Evolutionary conservation across 2,113 vertebrate species (phyloP).

Genomic region (Menidia beryllina): DNA sequence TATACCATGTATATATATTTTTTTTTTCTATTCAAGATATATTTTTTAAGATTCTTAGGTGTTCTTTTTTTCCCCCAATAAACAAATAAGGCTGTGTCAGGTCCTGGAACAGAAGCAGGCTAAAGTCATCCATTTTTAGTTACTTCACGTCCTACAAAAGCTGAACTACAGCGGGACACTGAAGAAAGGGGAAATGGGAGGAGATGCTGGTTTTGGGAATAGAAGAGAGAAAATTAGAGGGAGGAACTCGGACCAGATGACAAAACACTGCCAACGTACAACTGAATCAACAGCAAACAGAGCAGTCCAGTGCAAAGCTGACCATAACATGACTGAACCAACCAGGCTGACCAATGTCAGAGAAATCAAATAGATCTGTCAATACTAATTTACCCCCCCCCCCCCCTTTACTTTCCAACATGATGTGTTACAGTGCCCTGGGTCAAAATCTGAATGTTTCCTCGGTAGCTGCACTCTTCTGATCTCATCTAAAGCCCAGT

Average conservation of each 20-base stretch:
- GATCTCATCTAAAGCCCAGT: conserved; percentile 9
- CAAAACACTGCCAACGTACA: not conserved
- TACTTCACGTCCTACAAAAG: conserved; percentile 45
- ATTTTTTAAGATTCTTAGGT: too few relatives aligned
- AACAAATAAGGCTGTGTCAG: too few relatives aligned
- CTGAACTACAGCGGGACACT: not conserved
- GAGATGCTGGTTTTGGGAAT: not conserved
- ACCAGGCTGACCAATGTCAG: not conserved
- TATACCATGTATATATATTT: too few relatives aligned
- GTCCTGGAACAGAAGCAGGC: not conserved
- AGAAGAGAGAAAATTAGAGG: not conserved
- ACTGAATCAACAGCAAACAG: not conserved
- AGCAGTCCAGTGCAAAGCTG: not conserved
- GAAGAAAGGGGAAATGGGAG: too few relatives aligned
- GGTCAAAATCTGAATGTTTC: conserved; percentile 15
- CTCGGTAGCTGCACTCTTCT: not conserved
- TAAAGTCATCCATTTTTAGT: conserved; percentile 38
- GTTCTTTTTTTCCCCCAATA: too few relatives aligned
- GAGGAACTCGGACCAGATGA: too few relatives aligned
- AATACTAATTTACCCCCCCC: conserved; percentile 8
- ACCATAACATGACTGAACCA: not conserved
- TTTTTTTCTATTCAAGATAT: too few relatives aligned
- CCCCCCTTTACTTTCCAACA: too few relatives aligned
- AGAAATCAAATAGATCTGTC: conserved; percentile 28
- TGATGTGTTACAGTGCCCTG: not conserved